These are phyloP conservation scores for Xyliphius kryptos DNA, from an alignment of 2,113 vertebrate genomes.

Conservation along the genomic window DNA sequence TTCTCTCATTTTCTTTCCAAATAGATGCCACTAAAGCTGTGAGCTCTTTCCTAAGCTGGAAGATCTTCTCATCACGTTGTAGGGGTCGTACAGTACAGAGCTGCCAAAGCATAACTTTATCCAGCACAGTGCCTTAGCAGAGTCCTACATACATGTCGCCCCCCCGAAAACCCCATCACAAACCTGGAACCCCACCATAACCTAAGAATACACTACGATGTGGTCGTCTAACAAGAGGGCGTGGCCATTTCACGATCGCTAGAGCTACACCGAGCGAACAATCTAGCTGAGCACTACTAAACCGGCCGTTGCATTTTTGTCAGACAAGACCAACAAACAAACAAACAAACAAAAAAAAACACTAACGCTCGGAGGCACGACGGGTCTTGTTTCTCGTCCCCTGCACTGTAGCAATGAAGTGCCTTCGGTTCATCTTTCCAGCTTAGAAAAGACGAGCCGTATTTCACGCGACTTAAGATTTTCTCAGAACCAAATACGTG, in stretches of 20 bases:
- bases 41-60: slow-evolving; percentile 87
- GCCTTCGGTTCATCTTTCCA: slow-evolving; percentile 94
- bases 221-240: slow-evolving; percentile 29
- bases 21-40: slow-evolving; percentile 86
- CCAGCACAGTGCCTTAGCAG: slow-evolving; percentile 92
- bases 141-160: slow-evolving; percentile 27
- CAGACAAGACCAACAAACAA: slow-evolving; percentile 74
- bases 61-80: slow-evolving; percentile 71
- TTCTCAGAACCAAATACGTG: slow-evolving; percentile 81
- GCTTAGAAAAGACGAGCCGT: slow-evolving; percentile 82
- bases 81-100: slow-evolving; percentile 79
- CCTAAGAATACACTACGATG: slow-evolving; percentile 28
- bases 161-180: neutral
- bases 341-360: neutral
- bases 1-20: slow-evolving; percentile 54
- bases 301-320: slow-evolving; percentile 80
- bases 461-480: slow-evolving; percentile 61
- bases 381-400: slow-evolving; percentile 71
- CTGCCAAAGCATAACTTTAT: slow-evolving; percentile 91
- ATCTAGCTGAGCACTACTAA: slow-evolving; percentile 38
- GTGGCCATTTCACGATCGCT: slow-evolving; percentile 34
- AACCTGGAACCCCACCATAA: neutral
- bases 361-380: slow-evolving; percentile 52
- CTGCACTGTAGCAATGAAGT: slow-evolving; percentile 93
- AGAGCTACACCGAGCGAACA: slow-evolving; percentile 36